Percentiles rank a stretch among this genome's conserved stretches.
These are phyloP conservation scores for Platichthys flesus DNA, from an alignment of 2,113 vertebrate genomes.

Conservation along the genomic window DNA sequence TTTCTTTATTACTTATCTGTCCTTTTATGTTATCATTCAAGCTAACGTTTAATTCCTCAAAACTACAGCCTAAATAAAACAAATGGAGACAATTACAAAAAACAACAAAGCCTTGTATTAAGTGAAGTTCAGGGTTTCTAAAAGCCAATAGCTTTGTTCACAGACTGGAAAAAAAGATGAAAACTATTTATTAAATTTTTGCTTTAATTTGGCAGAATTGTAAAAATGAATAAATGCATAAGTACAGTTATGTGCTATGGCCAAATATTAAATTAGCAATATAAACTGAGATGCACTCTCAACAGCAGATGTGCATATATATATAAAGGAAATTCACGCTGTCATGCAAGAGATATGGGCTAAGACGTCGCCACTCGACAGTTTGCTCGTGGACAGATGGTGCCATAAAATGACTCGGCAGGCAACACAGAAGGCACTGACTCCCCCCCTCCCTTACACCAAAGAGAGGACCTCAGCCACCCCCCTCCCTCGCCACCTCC, in stretches of 20 bases:
- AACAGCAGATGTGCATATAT: constrained; percentile 67
- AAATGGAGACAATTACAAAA: background rate
- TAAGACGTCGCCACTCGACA: constrained; percentile 68
- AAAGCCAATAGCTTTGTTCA: constrained; percentile 31
- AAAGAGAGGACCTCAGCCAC: constrained; percentile 48
- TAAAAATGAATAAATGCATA: constrained; percentile 48
- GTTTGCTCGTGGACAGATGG: constrained; percentile 79
- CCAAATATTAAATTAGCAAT: constrained; percentile 55
- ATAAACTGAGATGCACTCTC: constrained; percentile 51
- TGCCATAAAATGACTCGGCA: constrained; percentile 77
- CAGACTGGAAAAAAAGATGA: background rate
- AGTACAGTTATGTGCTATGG: constrained; percentile 28
- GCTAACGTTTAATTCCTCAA: background rate
- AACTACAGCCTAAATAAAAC: background rate
- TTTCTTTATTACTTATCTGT: background rate
- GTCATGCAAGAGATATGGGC: constrained; percentile 60
- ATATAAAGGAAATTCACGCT: constrained; percentile 55
- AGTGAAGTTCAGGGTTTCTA: constrained; percentile 15
- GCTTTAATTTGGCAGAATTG: constrained; percentile 31
- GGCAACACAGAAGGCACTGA: constrained; percentile 69
- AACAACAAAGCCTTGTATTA: constrained; percentile 19
- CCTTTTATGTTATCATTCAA: background rate
- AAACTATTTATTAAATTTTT: background rate
- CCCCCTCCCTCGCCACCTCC: constrained; percentile 32
- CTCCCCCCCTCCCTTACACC: constrained; percentile 23